Evolutionary conservation across 2,888 invertebrate species (phyloP), one percentile per base, ranked within the genome.

Genomic region (Phortica magna): DNA sequence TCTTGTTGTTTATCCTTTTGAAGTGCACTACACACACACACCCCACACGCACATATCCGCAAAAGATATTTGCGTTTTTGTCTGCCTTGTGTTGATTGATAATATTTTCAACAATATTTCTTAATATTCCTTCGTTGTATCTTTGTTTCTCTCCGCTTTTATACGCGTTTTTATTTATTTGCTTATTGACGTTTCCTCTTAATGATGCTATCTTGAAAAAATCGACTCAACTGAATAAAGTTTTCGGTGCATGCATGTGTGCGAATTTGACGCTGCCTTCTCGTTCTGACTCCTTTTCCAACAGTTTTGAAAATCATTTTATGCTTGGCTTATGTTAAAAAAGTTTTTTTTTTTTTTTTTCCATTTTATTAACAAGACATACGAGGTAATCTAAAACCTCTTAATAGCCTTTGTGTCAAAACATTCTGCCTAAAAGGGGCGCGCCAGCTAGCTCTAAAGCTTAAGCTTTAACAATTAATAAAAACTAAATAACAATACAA

Each of bases 151-250:
- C 19, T 6, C 12, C 41, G 10, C 7, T 65, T 65, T 39, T 65
- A 41, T 65, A 14, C 14, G 14, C 5, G 14, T 65, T 22, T 59
- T 9, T 55, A 71, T 71, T 71, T 71, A 71, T 71, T 71, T 71
- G 70, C 53, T 71, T 71, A 71, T 71, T 71, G 70, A 71, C 70
- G 53, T 71, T 55, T 71, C n/a, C n/a, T 19, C 39, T 71, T 71
- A 55, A 71, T 71, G 31, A 71, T 55, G 48, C 31, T 19, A 17
- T 43, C 14, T 22, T 19, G 22, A 6, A 22, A 14, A 61, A 22
- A 10, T 7, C 61, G 14, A 48, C 3, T 9, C 0, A 48, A 14
- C 14, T 48, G 48, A 14, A 48, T 2, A 14, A 14, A 12, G 5
- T 48, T 48, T 2, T 14, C 7, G 9, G 7, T 48, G 9, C 48